Conservation (phyloP, 2,888 invertebrate species). For the Gonocerus acuteangulatus region DNA sequence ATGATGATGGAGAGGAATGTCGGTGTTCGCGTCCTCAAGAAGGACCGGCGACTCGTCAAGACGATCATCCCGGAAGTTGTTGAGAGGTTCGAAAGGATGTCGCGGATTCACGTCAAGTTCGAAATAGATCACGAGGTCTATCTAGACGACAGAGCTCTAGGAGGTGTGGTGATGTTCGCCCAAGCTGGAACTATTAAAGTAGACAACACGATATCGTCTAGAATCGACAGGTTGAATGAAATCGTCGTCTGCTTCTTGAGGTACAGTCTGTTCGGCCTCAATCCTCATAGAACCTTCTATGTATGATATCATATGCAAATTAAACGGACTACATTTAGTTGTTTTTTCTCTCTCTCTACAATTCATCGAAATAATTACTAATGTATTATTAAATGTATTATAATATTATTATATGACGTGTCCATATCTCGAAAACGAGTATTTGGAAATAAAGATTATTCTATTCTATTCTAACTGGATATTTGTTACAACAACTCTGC, state of each 20-base stretch:
- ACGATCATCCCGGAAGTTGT: not conserved
- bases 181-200: constrained; percentile 21
- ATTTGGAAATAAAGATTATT: too few relatives aligned
- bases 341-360: too few relatives aligned
- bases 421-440: too few relatives aligned
- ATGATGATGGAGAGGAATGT: constrained; percentile 13
- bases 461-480: too few relatives aligned
- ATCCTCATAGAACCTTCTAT: constrained; percentile 18
- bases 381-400: too few relatives aligned
- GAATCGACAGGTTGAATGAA: constrained; percentile 14
- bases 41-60: constrained; percentile 3
- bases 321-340: too few relatives aligned
- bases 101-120: not conserved
- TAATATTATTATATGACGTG: too few relatives aligned
- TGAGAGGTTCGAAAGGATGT: not conserved
- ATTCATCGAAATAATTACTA: too few relatives aligned
- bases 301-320: too few relatives aligned
- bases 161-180: constrained; percentile 27
- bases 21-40: constrained; percentile 2
- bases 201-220: constrained; percentile 26
- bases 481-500: too few relatives aligned
- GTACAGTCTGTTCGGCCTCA: constrained; percentile 23
- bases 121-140: constrained; percentile 12
- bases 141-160: constrained; percentile 8
- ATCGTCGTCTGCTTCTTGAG: constrained; percentile 13